These are phyloP conservation scores for Limnephilus lunatus DNA, from an alignment of 2,888 invertebrate species.

Conservation along the genomic window DNA sequence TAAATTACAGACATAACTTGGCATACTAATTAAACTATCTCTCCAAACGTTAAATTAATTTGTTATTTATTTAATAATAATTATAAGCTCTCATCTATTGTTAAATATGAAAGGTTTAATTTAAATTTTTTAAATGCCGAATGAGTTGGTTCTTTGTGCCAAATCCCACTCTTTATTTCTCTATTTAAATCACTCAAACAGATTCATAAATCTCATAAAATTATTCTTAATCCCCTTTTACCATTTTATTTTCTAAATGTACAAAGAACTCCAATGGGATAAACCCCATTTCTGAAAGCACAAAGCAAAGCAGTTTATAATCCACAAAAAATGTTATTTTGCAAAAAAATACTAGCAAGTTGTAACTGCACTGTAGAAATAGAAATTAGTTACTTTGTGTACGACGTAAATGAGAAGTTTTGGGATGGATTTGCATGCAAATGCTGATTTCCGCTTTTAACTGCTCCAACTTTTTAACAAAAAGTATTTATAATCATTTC, in stretches of 20 bases:
- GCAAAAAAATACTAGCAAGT: not conserved
- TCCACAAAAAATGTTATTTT: not conserved
- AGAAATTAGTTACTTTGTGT: constrained; percentile 2
- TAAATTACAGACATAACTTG: no score
- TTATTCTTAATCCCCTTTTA: not conserved
- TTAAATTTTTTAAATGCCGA: no score
- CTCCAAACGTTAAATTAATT: no score
- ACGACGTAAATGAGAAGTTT: not conserved
- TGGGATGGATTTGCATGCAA: not conserved
- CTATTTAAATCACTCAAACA: not conserved
- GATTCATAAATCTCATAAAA: not conserved
- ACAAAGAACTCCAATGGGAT: not conserved
- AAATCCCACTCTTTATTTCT: not conserved
- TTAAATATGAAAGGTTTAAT: no score
- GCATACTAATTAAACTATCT: no score
- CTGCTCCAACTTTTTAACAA: not conserved
- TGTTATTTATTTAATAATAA: no score
- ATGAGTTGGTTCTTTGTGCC: not conserved
- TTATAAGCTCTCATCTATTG: no score
- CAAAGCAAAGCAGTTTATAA: not conserved
- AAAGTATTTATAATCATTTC: not conserved
- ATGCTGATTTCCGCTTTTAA: not conserved
- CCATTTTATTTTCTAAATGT: not conserved
- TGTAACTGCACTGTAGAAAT: not conserved
- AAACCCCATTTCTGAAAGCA: not conserved